These are phyloP conservation scores for Xenus cinereus DNA, from an alignment of 2,113 vertebrate genomes.

Conservation along the genomic window DNA sequence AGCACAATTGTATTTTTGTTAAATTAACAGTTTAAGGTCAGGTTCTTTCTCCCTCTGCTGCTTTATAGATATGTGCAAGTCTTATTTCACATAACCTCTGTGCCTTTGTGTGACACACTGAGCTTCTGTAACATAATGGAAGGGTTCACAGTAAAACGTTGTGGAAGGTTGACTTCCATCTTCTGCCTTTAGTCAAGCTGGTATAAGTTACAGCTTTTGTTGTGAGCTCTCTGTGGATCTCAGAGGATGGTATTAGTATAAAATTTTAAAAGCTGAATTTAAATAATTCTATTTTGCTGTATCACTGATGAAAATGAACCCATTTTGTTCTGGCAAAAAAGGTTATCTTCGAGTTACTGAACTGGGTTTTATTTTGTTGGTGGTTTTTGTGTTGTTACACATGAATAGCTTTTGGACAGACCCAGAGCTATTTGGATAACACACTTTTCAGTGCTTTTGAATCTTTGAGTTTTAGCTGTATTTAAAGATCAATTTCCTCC, in stretches of 20 bases:
- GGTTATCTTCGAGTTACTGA: background rate
- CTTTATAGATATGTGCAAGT: background rate
- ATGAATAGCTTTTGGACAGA: background rate
- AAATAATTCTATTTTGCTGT: background rate
- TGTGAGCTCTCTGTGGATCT: background rate
- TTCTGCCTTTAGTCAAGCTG: background rate
- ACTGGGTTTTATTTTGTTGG: background rate
- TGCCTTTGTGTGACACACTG: background rate
- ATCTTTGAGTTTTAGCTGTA: background rate
- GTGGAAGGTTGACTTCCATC: background rate
- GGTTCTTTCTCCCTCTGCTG: background rate
- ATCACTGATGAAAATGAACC: background rate
- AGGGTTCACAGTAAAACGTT: background rate
- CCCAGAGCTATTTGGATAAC: background rate
- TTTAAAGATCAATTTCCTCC: background rate
- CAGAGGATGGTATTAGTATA: background rate
- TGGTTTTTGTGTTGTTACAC: background rate
- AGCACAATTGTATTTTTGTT: background rate
- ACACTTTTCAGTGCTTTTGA: background rate
- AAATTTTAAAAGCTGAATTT: background rate
- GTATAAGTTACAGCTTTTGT: background rate
- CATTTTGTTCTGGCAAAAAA: background rate
- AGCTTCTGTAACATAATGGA: background rate
- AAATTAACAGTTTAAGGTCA: slow-evolving; percentile 29
- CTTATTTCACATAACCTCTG: background rate